Percentiles rank a stretch among this genome's conserved stretches.
Conservation (phyloP, 1,140 invertebrate genomes). For the Cydia strobilella region DNA sequence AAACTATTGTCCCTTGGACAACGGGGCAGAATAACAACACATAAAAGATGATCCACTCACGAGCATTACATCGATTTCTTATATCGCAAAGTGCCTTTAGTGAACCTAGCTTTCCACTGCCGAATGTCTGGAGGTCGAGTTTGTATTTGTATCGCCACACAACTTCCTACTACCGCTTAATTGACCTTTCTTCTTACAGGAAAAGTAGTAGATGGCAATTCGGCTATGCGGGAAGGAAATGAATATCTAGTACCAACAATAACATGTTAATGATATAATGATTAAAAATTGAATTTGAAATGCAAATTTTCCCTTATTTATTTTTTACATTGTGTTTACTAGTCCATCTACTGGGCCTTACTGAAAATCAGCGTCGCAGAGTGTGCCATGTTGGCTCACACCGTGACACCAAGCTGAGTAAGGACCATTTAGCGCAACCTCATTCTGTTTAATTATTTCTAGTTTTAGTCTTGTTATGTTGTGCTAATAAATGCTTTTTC, state of each 20-base stretch:
- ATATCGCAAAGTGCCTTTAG: conserved; percentile 5
- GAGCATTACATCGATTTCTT: background rate
- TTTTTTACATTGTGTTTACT: too few species aligned
- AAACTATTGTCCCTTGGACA: background rate
- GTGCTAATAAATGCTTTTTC: too few species aligned
- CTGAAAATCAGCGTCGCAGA: too few species aligned
- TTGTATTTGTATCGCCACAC: background rate
- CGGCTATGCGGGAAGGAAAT: background rate
- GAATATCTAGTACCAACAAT: background rate
- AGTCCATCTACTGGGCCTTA: too few species aligned
- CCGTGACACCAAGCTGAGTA: too few species aligned
- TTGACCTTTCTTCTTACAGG: conserved; percentile 15
- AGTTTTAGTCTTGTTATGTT: too few species aligned
- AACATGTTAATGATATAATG: too few species aligned
- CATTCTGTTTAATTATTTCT: too few species aligned
- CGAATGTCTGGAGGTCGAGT: background rate
- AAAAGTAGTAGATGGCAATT: conserved; percentile 8
- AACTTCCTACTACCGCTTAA: background rate
- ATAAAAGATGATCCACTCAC: background rate
- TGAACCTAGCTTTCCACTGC: background rate
- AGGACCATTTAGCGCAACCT: too few species aligned
- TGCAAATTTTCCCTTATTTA: too few species aligned
- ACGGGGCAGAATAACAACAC: background rate
- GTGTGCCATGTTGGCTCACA: too few species aligned
- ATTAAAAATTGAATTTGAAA: too few species aligned